These are phyloP conservation scores for Limnephilus auricula DNA, from an alignment of 2,888 invertebrate genomes.

Conservation along the genomic window DNA sequence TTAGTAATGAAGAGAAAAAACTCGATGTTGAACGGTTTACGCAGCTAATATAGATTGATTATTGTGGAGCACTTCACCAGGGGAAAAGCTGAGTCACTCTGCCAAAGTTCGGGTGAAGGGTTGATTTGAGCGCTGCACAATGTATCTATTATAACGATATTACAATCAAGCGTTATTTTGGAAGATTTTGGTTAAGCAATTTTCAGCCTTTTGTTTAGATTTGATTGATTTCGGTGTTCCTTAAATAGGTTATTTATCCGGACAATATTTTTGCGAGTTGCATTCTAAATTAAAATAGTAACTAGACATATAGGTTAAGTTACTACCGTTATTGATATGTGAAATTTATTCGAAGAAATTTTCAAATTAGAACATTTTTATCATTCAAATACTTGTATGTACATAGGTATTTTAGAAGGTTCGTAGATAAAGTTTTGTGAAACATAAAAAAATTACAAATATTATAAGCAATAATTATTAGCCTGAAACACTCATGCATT, in stretches of 20 bases:
- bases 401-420: too few species aligned
- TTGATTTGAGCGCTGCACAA: not conserved
- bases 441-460: too few species aligned
- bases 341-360: too few species aligned
- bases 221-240: not conserved
- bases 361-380: too few species aligned
- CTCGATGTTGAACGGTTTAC: not conserved
- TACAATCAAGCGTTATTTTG: conserved; percentile 27
- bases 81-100: conserved; percentile 1
- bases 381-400: too few species aligned
- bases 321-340: too few species aligned
- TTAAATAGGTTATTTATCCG: not conserved
- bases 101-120: conserved; percentile 26
- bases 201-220: not conserved
- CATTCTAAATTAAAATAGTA: not conserved
- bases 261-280: not conserved
- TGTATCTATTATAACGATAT: not conserved
- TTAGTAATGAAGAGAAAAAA: not conserved
- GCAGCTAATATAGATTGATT: not conserved
- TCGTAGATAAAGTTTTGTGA: too few species aligned
- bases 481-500: too few species aligned
- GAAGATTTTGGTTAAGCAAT: not conserved
- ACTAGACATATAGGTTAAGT: too few species aligned
- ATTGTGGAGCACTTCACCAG: not conserved
- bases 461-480: too few species aligned